A percentile compares a stretch with the other conserved stretches of the same genome.
Conservation (phyloP, 2,113 vertebrate genomes). For the Electrona antarctica region DNA sequence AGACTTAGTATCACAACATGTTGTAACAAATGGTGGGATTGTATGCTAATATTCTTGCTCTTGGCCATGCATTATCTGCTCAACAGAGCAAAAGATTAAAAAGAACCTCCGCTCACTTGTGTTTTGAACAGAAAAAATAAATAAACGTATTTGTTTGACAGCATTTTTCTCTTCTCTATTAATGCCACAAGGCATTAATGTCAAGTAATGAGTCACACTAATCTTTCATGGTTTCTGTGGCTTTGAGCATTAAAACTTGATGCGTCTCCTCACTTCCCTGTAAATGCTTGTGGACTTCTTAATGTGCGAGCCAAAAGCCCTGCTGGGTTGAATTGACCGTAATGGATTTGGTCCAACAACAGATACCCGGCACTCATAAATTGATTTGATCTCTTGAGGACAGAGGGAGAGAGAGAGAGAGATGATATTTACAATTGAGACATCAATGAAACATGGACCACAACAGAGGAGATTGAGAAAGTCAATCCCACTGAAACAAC, state of each 20-base stretch:
- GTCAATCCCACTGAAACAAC: constrained; percentile 51
- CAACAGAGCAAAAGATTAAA: constrained; percentile 72
- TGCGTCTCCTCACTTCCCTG: constrained; percentile 72
- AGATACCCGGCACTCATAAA: constrained; percentile 76
- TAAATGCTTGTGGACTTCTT: constrained; percentile 79
- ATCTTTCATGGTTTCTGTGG: constrained; percentile 81
- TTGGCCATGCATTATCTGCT: constrained; percentile 70
- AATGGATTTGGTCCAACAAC: constrained; percentile 78
- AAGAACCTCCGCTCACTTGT: constrained; percentile 62
- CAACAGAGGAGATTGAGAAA: constrained; percentile 65
- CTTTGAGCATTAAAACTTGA: constrained; percentile 80
- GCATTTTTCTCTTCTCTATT: constrained; percentile 64
- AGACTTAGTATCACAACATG: constrained; percentile 40
- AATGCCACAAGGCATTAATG: constrained; percentile 66
- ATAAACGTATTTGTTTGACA: constrained; percentile 52
- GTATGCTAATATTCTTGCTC: constrained; percentile 68
- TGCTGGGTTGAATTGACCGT: constrained; percentile 73
- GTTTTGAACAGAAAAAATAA: constrained; percentile 43
- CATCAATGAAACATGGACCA: constrained; percentile 77
- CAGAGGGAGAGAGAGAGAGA: constrained; percentile 63
- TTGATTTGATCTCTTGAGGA: constrained; percentile 80
- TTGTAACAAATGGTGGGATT: constrained; percentile 58
- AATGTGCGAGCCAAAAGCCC: constrained; percentile 78
- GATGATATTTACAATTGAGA: constrained; percentile 79
- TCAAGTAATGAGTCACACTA: constrained; percentile 72